phyloP scores from a whole-genome alignment of 2,888 invertebrate genomes.

The Acleris literana region DNA sequence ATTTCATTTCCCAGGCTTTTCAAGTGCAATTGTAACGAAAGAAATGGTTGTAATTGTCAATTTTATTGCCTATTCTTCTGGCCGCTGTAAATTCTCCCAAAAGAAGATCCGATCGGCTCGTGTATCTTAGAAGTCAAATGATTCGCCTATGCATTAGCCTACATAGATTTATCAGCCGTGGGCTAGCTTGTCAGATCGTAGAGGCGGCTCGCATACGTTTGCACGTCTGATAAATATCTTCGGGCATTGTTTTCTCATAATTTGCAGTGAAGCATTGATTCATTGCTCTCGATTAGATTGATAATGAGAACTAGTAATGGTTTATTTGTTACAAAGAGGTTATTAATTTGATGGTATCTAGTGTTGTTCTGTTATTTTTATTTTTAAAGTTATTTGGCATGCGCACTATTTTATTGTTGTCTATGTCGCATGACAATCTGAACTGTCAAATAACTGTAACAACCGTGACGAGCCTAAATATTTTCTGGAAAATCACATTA shows the following conservation, averaged over 20 bases:
- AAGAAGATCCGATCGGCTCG: slow-evolving; percentile 45
- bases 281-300: slow-evolving; percentile 53
- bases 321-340: slow-evolving; percentile 38
- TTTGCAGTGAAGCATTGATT: slow-evolving; percentile 57
- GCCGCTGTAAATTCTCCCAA: slow-evolving; percentile 42
- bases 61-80: slow-evolving; percentile 50
- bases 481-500: slow-evolving; percentile 31
- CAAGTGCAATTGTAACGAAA: slow-evolving; percentile 57
- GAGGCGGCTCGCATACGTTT: slow-evolving; percentile 52
- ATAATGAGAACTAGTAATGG: slow-evolving; percentile 54
- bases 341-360: not conserved
- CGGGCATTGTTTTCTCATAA: slow-evolving; percentile 56
- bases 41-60: slow-evolving; percentile 53
- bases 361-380: not conserved
- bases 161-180: slow-evolving; percentile 43
- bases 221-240: slow-evolving; percentile 59
- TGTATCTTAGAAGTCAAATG: slow-evolving; percentile 42
- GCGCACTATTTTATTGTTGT: no score
- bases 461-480: slow-evolving; percentile 11
- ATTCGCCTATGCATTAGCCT: slow-evolving; percentile 46
- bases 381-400: not conserved
- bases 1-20: slow-evolving; percentile 57
- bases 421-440: not conserved
- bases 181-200: slow-evolving; percentile 48
- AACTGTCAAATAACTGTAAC: not conserved